Percentiles rank a stretch among this genome's conserved stretches.
These are phyloP conservation scores for Nasua narica DNA, from an alignment of 2,797 vertebrate species.

Conservation along the genomic window DNA sequence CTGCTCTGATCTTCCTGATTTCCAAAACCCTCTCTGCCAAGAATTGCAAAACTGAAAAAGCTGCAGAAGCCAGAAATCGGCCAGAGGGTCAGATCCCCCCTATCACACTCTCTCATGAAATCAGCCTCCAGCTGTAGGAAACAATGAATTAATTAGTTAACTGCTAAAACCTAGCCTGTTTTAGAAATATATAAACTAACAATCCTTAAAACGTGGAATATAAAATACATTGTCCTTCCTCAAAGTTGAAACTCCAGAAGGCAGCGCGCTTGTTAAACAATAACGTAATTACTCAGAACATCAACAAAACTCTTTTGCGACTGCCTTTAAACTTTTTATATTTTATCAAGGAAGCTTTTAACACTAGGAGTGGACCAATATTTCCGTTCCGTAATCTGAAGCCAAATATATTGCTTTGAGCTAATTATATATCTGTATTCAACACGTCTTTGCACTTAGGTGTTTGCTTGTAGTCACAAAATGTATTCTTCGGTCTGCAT, in stretches of 20 bases:
- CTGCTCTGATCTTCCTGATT: neutral
- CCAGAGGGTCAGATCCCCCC: neutral
- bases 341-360: neutral
- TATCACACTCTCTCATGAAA: neutral
- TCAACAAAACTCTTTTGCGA: neutral
- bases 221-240: neutral
- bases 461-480: neutral
- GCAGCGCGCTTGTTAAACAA: neutral
- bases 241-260: neutral
- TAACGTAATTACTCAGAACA: neutral
- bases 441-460: neutral
- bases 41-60: neutral
- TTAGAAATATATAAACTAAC: neutral
- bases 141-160: neutral
- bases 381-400: neutral
- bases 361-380: neutral
- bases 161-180: neutral
- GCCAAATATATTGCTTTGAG: neutral
- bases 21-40: neutral
- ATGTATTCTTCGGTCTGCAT: neutral
- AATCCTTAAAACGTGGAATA: neutral
- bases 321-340: neutral
- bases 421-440: neutral
- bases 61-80: neutral
- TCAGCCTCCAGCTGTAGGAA: neutral